Evolutionary conservation across 2,113 vertebrate species (phyloP).

Genomic region (Entomyzon cyanotis): DNA sequence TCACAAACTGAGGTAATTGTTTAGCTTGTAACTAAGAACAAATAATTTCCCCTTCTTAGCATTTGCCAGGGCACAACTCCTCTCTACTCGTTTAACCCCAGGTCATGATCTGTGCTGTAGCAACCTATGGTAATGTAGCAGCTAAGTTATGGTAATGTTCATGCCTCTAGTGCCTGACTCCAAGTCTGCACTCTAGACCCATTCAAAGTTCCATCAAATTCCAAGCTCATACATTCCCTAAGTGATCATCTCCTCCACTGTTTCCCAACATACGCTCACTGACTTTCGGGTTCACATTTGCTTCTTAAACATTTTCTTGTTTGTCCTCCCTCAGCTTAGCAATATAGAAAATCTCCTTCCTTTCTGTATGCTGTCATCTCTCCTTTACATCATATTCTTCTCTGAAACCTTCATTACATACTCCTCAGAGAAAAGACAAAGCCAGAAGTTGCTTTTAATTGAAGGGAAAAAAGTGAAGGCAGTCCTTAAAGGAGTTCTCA

Average conservation of each 20-base stretch:
- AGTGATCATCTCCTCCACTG: neutral
- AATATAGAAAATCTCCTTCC: neutral
- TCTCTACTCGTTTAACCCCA: neutral
- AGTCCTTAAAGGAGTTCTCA: neutral
- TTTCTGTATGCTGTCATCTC: neutral
- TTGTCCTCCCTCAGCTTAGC: neutral
- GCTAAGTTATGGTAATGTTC: rapidly evolving
- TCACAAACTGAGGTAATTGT: neutral
- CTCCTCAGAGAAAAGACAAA: neutral
- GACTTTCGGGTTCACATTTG: neutral
- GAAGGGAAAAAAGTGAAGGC: neutral
- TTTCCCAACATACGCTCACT: neutral
- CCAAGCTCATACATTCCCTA: neutral
- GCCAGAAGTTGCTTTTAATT: neutral
- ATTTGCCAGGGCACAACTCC: neutral
- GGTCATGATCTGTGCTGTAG: neutral
- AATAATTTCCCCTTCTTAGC: neutral
- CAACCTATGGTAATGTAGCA: neutral
- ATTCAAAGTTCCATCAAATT: neutral
- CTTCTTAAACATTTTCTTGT: neutral
- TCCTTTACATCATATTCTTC: neutral
- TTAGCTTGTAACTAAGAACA: neutral
- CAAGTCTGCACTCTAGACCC: neutral
- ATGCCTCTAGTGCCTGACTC: neutral
- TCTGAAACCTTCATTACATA: neutral